These are phyloP conservation scores for Lasioglossum figueresi DNA, from an alignment of 2,888 invertebrate genomes.

Conservation along the genomic window DNA sequence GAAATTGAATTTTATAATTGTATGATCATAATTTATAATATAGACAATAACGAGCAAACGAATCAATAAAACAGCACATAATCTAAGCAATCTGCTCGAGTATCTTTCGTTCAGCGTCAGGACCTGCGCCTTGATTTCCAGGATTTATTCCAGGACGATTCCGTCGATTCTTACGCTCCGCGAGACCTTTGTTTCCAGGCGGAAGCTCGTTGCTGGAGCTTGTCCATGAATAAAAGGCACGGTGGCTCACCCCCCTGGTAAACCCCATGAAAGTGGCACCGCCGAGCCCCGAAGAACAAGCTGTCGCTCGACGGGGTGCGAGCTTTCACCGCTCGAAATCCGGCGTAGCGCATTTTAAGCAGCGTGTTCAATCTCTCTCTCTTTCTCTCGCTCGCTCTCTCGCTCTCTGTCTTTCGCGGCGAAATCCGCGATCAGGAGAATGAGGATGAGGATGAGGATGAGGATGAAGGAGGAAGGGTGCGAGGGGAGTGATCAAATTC, in stretches of 20 bases:
- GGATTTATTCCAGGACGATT: slow-evolving; percentile 1
- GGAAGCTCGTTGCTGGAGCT: background rate
- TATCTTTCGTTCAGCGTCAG: background rate
- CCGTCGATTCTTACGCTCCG: background rate
- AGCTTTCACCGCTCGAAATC: slow-evolving; percentile 30
- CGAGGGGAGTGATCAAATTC: slow-evolving; percentile 49
- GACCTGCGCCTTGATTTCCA: background rate
- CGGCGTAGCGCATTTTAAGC: slow-evolving; percentile 28
- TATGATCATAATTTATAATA: too few relatives aligned
- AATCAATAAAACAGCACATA: background rate
- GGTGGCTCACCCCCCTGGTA: background rate
- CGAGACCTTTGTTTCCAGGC: background rate
- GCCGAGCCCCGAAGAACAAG: slow-evolving; percentile 10
- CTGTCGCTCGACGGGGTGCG: background rate
- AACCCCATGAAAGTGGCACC: background rate
- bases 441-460: slow-evolving; percentile 8
- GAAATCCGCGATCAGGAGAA: slow-evolving; percentile 27
- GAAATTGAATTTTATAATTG: too few relatives aligned
- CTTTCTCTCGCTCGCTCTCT: background rate
- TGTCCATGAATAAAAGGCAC: slow-evolving; percentile 13
- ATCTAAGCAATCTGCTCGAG: background rate
- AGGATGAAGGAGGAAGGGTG: background rate
- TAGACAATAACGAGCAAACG: background rate
- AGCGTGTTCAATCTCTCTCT: slow-evolving; percentile 18
- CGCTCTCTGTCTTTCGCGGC: background rate